Evolutionary conservation across 2,797 vertebrate genomes (phyloP), one percentile per base, ranked within the genome.

Genomic region (Apogon talboti): DNA sequence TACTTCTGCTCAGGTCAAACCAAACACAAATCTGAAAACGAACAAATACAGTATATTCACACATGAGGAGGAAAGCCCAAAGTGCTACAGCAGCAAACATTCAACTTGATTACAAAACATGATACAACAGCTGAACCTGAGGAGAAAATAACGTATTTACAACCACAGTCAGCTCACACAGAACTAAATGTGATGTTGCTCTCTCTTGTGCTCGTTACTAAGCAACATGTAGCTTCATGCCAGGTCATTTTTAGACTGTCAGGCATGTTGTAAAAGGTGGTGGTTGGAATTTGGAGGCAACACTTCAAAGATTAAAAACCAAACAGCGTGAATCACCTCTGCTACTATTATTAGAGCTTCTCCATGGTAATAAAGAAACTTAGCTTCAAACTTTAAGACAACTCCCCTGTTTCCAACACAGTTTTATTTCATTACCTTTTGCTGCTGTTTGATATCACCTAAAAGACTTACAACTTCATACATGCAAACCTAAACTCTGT

Each of bases 201-300:
- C 24, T 9, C 66, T 63, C 71, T 52, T 0, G n/a, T 3, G 51
- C 57, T 54, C 69, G 76, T 78, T 76, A 56, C 76, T 69, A 58
- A 28, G 79, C 62, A 61, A 81, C 72, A 0, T 8, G 51, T 15
- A 15, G 48, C 44, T 44, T 24, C 21, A 38, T 13, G 59, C 66
- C 44, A 57, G 62, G 61, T 76, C 3, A 48, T 65, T 74, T 81
- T 64, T 67, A 78, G 75, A 62, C 57, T n/a, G n/a, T 45, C 4
- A 15, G 45, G 16, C 35, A 21, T 28, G 37, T 37, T 60, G 66
- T 58, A 47, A 55, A 55, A 10, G 42, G 38, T 1, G 33, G n/a
- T 45, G 52, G 48, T 15, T 13, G 66, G n/a, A 68, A 56, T 66
- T 54, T 62, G 48, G 59, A 77, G 48, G 56, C 62, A 35, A 55